A percentile compares a stretch with the other conserved stretches of the same genome.
These are phyloP conservation scores for Aplysina aerophoba DNA, from an alignment of 37 sponge, comb jelly and placozoan species.

Conservation along the genomic window DNA sequence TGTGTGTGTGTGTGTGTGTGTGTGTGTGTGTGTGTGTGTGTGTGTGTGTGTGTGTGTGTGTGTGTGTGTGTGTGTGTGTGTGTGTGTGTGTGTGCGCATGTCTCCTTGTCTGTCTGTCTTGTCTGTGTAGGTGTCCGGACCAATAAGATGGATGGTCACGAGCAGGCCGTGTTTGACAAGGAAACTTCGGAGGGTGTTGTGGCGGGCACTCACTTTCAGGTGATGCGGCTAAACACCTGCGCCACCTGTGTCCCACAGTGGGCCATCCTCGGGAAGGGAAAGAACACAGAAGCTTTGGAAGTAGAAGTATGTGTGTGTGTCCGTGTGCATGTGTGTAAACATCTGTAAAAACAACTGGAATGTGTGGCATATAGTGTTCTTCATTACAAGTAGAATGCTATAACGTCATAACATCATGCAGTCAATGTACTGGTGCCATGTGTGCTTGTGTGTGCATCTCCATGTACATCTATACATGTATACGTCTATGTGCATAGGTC, in stretches of 20 bases:
- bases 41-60: neutral
- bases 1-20: neutral
- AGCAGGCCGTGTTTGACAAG: neutral
- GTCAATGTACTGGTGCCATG: too few species aligned
- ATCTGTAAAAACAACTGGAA: too few species aligned
- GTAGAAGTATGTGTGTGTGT: neutral
- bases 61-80: neutral
- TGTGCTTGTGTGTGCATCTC: too few species aligned
- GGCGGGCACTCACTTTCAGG: neutral
- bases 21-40: too few species aligned
- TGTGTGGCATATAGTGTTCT: too few species aligned
- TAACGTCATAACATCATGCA: too few species aligned
- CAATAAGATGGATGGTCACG: neutral
- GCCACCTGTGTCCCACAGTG: neutral
- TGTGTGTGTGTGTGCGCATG: neutral
- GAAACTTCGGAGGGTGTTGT: neutral
- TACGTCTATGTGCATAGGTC: neutral
- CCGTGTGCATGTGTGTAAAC: neutral
- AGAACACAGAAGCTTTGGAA: neutral
- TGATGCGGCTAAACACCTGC: neutral
- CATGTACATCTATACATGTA: too few species aligned
- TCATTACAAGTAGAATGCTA: too few species aligned
- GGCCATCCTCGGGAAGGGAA: constrained; percentile 14
- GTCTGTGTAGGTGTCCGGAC: neutral
- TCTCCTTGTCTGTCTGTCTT: neutral